These are phyloP conservation scores for Coelopa pilipes DNA, from an alignment of 2,888 invertebrate genomes.

Conservation along the genomic window DNA sequence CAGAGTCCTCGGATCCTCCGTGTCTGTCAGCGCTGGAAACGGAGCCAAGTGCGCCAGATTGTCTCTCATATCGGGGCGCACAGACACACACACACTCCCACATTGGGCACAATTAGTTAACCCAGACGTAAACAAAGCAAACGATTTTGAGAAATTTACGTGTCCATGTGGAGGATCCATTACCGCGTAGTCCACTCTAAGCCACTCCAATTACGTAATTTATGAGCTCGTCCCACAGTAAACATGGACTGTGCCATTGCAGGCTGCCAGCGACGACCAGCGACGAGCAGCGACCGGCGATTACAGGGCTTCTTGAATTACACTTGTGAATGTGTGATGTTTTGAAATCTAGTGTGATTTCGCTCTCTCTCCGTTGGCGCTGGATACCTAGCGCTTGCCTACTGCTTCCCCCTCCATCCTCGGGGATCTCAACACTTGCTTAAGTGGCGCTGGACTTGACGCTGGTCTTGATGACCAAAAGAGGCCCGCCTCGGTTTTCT, in stretches of 20 bases:
- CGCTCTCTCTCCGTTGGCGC: neutral
- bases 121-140: conserved; percentile 51
- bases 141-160: conserved; percentile 49
- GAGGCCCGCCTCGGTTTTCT: conserved; percentile 10
- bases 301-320: conserved; percentile 35
- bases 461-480: neutral
- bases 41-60: conserved; percentile 30
- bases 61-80: conserved; percentile 30
- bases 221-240: conserved; percentile 57
- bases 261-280: conserved; percentile 47
- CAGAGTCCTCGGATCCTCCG: neutral
- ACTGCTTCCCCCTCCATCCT: neutral
- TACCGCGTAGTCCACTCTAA: conserved; percentile 12
- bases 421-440: neutral
- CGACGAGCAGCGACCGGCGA: neutral
- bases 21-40: conserved; percentile 33
- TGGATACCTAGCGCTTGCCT: neutral
- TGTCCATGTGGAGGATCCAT: neutral
- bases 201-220: conserved; percentile 52
- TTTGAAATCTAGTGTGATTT: conserved; percentile 18
- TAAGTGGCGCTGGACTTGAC: conserved; percentile 55
- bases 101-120: conserved; percentile 19
- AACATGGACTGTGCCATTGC: conserved; percentile 48
- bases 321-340: conserved; percentile 35
- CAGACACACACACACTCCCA: neutral